Base-by-base conservation (phyloP, 2,797 vertebrate genomes). In the Channallabes apus region DNA sequence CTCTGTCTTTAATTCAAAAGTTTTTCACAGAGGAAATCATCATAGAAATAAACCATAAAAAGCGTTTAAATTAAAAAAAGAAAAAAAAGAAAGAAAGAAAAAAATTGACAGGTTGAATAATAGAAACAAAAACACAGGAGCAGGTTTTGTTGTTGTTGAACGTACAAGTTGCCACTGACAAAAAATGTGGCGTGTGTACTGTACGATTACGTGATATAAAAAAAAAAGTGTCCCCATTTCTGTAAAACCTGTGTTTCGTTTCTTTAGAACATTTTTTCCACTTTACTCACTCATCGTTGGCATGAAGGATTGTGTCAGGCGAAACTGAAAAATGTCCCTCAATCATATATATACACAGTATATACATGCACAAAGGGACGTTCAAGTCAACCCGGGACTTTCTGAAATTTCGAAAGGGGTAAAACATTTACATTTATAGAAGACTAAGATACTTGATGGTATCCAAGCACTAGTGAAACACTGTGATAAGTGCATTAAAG, bases 11-110 rank as follows among this genome's bases (percentile, higher is more conserved):
- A 89, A 87, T 90, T 83, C 54, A 77, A 85, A 87, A 85, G 61
- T 12, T 85, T 88, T 89, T 87, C 75, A 90, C 88, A 89, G 87
- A 90, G 84, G 88, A 88, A 88, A 87, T 64, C 82, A 84, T 87
- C 35, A 88, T 83, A 87, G 83, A 85, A 85, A 87, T 82, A 83
- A 88, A 89, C 88, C 24, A 83, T 86, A 86, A 86, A 87, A 87
- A 89, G 75, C 87, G 8, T 82, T 88, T 82, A 56, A 88, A 87
- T 88, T 32, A 86, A 85, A 76, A 77, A 59, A 27, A 81, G 67
- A 80, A 73, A 46, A 1, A 46, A 54, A 76, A 68, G 56, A 84
- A 84, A 54, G 51, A 54, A 54, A 54, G 11, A 54, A 54, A 35
- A n/a, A 35, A 5, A 75, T 54, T 18, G 64, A 76, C 77, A 88